Percentiles rank a stretch among this genome's conserved stretches.
Conservation (phyloP, 2,888 invertebrate species). For the Caenorhabditis sinica region DNA sequence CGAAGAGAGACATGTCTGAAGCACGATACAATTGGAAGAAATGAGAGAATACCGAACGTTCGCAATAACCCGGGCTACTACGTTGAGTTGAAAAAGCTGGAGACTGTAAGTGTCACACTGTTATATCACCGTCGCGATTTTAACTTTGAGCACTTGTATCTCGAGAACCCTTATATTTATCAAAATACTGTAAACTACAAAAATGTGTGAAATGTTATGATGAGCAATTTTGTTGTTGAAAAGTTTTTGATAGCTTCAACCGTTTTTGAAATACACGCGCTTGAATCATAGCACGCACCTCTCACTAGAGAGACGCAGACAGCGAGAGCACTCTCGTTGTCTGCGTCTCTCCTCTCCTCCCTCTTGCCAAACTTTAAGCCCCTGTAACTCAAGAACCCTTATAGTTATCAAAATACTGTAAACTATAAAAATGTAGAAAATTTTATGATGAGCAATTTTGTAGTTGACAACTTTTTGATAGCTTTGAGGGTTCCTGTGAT, state of each 20-base stretch:
- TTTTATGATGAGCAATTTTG: background rate
- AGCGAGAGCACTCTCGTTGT: no score
- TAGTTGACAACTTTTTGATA: background rate
- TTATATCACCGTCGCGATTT: no score
- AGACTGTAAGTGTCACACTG: no score
- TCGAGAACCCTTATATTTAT: background rate
- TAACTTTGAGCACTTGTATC: no score
- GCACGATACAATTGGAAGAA: no score
- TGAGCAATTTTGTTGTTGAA: background rate
- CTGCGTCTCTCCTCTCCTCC: background rate
- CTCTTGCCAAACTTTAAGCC: background rate
- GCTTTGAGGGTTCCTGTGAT: background rate
- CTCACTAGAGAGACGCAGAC: conserved; percentile 1
- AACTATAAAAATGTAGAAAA: background rate
- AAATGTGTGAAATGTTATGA: background rate
- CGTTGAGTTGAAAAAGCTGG: no score
- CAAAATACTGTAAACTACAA: background rate
- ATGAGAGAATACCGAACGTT: no score
- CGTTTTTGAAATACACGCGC: no score
- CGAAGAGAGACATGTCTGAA: no score
- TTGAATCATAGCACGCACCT: no score
- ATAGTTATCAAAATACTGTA: background rate
- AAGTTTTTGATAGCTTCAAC: conserved; percentile 1
- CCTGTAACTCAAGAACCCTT: no score
- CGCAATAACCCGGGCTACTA: no score